A percentile compares a stretch with the other conserved stretches of the same genome.
phyloP scores from a whole-genome alignment of 2,888 invertebrate species.

The Hirtodrosophila duncani region DNA sequence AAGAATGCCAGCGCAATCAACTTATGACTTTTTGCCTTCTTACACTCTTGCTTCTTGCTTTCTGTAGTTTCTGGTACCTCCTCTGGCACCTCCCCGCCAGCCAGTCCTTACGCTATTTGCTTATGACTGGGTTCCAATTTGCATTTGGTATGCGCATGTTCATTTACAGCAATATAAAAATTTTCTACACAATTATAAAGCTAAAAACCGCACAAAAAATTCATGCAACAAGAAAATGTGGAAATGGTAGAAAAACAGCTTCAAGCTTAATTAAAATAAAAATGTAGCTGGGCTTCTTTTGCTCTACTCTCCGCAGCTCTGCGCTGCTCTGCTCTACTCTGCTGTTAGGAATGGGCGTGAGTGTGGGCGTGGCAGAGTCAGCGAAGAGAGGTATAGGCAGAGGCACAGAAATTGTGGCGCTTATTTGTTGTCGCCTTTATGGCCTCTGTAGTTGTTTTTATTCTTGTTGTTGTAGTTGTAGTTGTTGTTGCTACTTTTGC shows the following conservation, averaged over 20 bases:
- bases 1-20: constrained; percentile 4
- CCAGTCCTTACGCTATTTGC: neutral
- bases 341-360: constrained; percentile 1
- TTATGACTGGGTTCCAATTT: constrained; percentile 21
- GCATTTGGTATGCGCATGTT: constrained; percentile 39
- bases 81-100: neutral
- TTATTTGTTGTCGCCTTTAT: constrained; percentile 47
- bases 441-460: constrained; percentile 18
- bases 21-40: constrained; percentile 8
- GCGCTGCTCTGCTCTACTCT: too few species aligned
- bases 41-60: constrained; percentile 13
- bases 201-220: constrained; percentile 25
- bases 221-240: constrained; percentile 22
- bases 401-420: constrained; percentile 43
- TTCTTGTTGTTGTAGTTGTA: constrained; percentile 2
- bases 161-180: constrained; percentile 34
- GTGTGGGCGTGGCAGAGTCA: constrained; percentile 9
- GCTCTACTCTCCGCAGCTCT: too few species aligned
- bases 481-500: constrained; percentile 25
- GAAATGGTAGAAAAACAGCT: constrained; percentile 18
- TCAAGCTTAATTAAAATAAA: constrained; percentile 62
- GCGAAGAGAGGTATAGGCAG: constrained; percentile 29
- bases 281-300: constrained; percentile 26
- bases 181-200: constrained; percentile 54
- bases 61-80: constrained; percentile 7